Percentiles rank a stretch among this genome's conserved stretches.
These are phyloP conservation scores for Brassicogethes aeneus DNA, from an alignment of 2,888 invertebrate species.

Conservation along the genomic window DNA sequence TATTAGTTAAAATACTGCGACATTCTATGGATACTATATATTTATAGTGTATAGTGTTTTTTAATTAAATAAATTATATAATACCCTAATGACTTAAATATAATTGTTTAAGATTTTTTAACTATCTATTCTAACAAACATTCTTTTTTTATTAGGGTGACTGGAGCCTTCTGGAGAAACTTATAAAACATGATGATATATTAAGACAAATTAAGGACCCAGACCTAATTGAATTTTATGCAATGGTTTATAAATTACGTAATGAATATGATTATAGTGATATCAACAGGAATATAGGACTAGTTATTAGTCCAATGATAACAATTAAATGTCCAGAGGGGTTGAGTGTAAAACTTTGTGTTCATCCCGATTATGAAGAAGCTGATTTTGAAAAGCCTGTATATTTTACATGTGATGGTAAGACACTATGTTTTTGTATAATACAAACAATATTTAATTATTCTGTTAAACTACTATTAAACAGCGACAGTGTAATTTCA, in stretches of 20 bases:
- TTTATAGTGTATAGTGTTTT: no score
- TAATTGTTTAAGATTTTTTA: no score
- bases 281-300: slow-evolving; percentile 73
- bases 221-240: slow-evolving; percentile 73
- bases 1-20: no score
- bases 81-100: no score
- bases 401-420: slow-evolving; percentile 88
- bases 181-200: slow-evolving; percentile 52
- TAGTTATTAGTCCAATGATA: slow-evolving; percentile 81
- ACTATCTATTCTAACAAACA: no score
- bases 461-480: no score
- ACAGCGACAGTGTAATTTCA: no score
- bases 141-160: slow-evolving; percentile 36
- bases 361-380: slow-evolving; percentile 52
- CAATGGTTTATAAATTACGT: slow-evolving; percentile 55
- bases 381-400: slow-evolving; percentile 51
- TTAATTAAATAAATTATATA: no score
- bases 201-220: slow-evolving; percentile 46
- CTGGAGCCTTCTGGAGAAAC: slow-evolving; percentile 48
- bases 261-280: slow-evolving; percentile 66
- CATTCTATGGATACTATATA: no score
- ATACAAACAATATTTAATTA: no score
- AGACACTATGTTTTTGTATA: no score
- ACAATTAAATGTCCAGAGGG: slow-evolving; percentile 66
- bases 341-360: slow-evolving; percentile 83